Evolutionary conservation across 2,113 vertebrate genomes (phyloP), one percentile per base, ranked within the genome.

Genomic region (Gymnobelideus leadbeateri): DNA sequence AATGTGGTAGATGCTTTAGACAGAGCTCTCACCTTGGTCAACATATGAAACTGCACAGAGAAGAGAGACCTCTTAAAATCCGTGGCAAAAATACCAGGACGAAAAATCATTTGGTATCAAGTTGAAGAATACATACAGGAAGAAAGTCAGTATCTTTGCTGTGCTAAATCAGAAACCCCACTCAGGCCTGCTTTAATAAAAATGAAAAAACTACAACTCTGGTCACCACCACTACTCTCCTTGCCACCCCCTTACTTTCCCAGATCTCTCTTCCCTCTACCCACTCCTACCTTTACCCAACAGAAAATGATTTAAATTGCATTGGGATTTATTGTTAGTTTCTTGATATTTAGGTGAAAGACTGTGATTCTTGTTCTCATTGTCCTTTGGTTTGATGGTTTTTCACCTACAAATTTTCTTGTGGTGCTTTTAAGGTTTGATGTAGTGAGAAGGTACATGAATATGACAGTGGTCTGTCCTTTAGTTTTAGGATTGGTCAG

Each of bases 11-110:
- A 1, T 97, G 97, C 92, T 98, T 98, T 57, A 98, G 97, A 92
- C 97, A 98, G 96, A 98, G 98, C 61, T 98, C 96, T 1, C 97
- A 98, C 23, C 97, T 98, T n/a, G n/a, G 97, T 91, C 98, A 98
- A 94, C 98, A 98, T 89, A 24, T 47, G 89, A 97, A 97, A 84
- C 97, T 96, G 37, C 98, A 98, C 68, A 91, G 93, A 23, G 97
- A 96, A 28, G 96, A 97, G 91, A 97, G 94, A 93, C 95, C 96
- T 1, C 89, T 3, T 0, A 96, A 95, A 28, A 49, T 57, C 90
- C 57, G 92, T 9, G 93, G 94, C n/a, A 97, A 93, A 89, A 95
- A 93, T 31, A 37, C 51, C 24, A 96, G 96, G 77, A 94, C 77
- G 0, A 97, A 97, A 52, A 8, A 96, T 26, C 96, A 31, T 93